Evolutionary conservation across 2,888 invertebrate genomes (phyloP), one percentile per base, ranked within the genome.

Genomic region (Pammene aurita): DNA sequence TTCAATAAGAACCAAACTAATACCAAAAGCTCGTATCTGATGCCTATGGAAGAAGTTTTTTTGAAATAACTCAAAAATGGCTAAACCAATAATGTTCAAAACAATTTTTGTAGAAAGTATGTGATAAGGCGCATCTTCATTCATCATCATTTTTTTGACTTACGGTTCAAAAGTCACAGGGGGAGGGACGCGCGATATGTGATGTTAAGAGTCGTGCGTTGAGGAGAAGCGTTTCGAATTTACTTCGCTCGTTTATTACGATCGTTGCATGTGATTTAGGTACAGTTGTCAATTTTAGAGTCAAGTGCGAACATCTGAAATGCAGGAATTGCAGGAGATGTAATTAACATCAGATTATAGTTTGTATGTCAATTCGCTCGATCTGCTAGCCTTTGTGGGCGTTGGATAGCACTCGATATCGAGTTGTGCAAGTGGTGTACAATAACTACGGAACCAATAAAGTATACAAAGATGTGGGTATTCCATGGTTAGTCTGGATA

Each of bases 211-310:
- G 92, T 92, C 92, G 92, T 92, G 92, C 92, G 90, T 92, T 92
- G 92, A 90, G 90, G 92, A 92, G 92, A 92, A 92, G 92, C 92
- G 92, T 92, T 91, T 92, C 91, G 92, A 92, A 92, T 92, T 92
- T 92, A 92, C 92, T 89, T 90, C 88, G 88, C 85, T 88, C 85
- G 88, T 83, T 87, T 78, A 83, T 82, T 81, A 78, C 80, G 79
- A 84, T 83, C 81, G 87, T 84, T 85, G 81, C 76, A 89, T 90
- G 91, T 92, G 90, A 89, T 86, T 86, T 80, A 84, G 85, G 89
- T 90, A 88, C 83, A 86, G 88, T 89, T 85, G 88, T 87, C 83
- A 83, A 84, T 84, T 52, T 81, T 76, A 85, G 89, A 89, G 89
- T 90, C 85, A 83, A 89, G 90, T 90, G 86, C 87, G 82, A 85